Evolutionary conservation across 2,797 vertebrate genomes (phyloP).

Genomic region (Brachymystax lenok): DNA sequence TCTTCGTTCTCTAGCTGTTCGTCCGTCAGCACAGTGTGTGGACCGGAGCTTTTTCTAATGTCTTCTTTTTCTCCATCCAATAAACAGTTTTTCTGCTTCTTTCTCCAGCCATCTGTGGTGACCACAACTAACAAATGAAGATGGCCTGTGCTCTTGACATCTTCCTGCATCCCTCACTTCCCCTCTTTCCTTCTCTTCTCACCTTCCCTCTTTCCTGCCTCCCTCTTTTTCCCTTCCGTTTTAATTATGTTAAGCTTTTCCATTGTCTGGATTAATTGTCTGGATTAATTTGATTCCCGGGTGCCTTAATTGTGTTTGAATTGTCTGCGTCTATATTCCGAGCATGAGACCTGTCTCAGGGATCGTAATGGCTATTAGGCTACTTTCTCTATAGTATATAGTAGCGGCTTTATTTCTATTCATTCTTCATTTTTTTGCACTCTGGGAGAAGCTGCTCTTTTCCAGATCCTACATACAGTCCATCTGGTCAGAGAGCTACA

Average conservation of each 20-base stretch:
- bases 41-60: background rate
- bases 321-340: constrained; percentile 20
- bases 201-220: constrained; percentile 16
- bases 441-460: background rate
- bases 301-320: constrained; percentile 28
- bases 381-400: background rate
- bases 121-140: background rate
- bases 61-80: background rate
- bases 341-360: constrained; percentile 2
- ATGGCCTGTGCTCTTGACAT: background rate
- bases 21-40: background rate
- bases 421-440: background rate
- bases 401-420: too few relatives aligned
- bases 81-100: background rate
- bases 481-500: background rate
- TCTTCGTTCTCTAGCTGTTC: background rate
- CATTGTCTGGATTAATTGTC: constrained; percentile 27
- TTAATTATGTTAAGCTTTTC: constrained; percentile 24
- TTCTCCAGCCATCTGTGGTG: background rate
- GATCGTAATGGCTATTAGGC: background rate
- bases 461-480: too few relatives aligned
- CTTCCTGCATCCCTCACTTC: background rate
- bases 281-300: constrained; percentile 8
- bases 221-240: constrained; percentile 11
- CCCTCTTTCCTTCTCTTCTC: background rate